A percentile compares a stretch with the other conserved stretches of the same genome.
These are phyloP conservation scores for Choristoneura fumiferana DNA, from an alignment of 1,140 invertebrate genomes.

Conservation along the genomic window DNA sequence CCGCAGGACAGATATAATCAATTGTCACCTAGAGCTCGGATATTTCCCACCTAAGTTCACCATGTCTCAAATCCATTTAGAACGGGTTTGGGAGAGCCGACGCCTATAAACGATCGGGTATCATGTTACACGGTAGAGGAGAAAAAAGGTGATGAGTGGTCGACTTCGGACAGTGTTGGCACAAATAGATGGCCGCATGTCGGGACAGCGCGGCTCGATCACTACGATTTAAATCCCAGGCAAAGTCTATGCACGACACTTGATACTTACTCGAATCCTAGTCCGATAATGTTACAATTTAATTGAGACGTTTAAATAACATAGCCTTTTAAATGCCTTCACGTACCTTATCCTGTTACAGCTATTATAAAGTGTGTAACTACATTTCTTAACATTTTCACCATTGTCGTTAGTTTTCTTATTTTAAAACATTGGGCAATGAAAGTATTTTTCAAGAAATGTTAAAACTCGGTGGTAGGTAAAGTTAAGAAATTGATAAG, in stretches of 20 bases:
- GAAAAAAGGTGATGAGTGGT: conserved; percentile 75
- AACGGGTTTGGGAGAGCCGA: conserved; percentile 66
- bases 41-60: conserved; percentile 57
- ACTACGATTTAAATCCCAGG: conserved; percentile 57
- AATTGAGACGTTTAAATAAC: conserved; percentile 50
- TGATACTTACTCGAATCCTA: conserved; percentile 40
- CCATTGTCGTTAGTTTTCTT: too few relatives aligned
- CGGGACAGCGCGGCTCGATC: conserved; percentile 39
- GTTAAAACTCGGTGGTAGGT: conserved; percentile 5
- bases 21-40: conserved; percentile 68
- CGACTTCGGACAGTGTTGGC: conserved; percentile 51
- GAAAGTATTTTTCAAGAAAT: too few relatives aligned
- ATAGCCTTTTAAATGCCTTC: too few relatives aligned
- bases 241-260: conserved; percentile 29
- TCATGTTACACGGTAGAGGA: conserved; percentile 57
- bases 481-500: conserved; percentile 17
- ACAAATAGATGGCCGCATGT: conserved; percentile 52
- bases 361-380: too few relatives aligned
- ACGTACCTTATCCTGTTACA: too few relatives aligned
- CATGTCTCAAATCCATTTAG: conserved; percentile 55
- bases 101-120: conserved; percentile 66
- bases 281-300: conserved; percentile 50
- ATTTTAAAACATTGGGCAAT: too few relatives aligned
- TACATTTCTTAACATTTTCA: too few relatives aligned
- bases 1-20: conserved; percentile 58